These are phyloP conservation scores for Epicauta chinensis DNA, from an alignment of 1,140 invertebrate genomes.

Conservation along the genomic window DNA sequence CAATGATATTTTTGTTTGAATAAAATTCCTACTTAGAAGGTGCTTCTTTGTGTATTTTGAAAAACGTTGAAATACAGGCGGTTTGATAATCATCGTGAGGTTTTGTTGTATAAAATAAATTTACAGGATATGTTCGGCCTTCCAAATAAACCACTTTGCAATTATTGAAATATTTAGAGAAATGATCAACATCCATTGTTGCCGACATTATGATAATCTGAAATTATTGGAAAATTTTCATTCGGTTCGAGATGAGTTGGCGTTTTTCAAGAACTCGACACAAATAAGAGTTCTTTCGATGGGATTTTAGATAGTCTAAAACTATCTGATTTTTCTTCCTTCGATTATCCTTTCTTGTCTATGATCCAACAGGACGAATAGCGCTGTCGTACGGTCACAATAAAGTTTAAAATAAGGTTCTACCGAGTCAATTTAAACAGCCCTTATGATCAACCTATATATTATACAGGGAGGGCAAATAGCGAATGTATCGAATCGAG, in stretches of 20 bases:
- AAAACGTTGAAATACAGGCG: slow-evolving; percentile 75
- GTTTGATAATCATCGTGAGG: slow-evolving; percentile 81
- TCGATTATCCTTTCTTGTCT: no score
- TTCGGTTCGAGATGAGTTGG: no score
- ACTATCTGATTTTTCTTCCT: no score
- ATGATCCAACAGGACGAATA: no score
- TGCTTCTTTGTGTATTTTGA: slow-evolving; percentile 82
- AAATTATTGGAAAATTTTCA: slow-evolving; percentile 24
- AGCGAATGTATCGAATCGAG: no score
- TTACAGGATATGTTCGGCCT: slow-evolving; percentile 81
- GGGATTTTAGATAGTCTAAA: no score
- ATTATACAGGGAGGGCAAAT: no score
- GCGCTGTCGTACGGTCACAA: no score
- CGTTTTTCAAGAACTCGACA: slow-evolving; percentile 1
- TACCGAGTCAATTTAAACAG: no score
- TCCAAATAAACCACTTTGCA: slow-evolving; percentile 82
- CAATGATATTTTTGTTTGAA: slow-evolving; percentile 6
- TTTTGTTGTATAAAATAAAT: slow-evolving; percentile 69
- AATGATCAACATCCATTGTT: slow-evolving; percentile 92
- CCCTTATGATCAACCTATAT: no score
- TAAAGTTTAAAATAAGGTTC: no score
- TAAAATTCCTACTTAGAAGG: slow-evolving; percentile 65
- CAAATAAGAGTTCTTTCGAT: no score
- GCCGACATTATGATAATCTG: slow-evolving; percentile 88
- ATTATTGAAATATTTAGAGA: slow-evolving; percentile 83